Evolutionary conservation across 1,140 invertebrate genomes (phyloP), one percentile per base, ranked within the genome.

Genomic region (Steinernema khuongi): DNA sequence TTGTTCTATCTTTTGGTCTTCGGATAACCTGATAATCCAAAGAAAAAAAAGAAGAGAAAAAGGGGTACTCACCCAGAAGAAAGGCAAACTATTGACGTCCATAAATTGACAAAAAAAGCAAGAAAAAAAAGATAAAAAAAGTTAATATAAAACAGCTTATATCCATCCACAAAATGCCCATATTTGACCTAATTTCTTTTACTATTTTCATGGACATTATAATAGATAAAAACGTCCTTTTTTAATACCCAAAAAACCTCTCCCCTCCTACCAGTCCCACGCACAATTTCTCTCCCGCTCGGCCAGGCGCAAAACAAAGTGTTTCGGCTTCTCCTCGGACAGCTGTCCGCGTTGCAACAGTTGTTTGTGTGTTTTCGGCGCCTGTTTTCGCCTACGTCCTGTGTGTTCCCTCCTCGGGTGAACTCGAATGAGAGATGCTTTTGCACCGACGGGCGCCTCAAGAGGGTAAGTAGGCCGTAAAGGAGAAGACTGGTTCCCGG

Each of bases 301-400:
- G 11, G 7, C 50, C 4, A 60, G 26, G 14, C 50, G 50, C 50
- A 60, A 60, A 60, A 60, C 50, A 60, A 60, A 60, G 26, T 4
- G 50, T 60, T 11, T 60, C 7, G 14, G 22, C 50, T 22, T 60
- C 50, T 7, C 7, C 7, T 22, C 50, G 50, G 36, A 41, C 36
- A 60, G 50, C 50, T n/a, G 19, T 22, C 26, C 14, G 4, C 50
- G 26, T 60, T 60, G 50, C 50, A 60, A 60, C 50, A 17, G 50
- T 60, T 60, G 50, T 60, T 60, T 60, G 50, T 60, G 50, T 60
- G 50, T 60, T 60, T 60, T 60, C 22, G 11, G 14, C 50, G 50
- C n/a, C n/a, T 60, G 50, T 60, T 60, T 60, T 60, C 50, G 7
- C 19, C 50, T 4, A 22, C 50, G 36, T 4, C 4, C 14, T 60